Evolutionary conservation across 2,113 vertebrate genomes (phyloP).

Genomic region (Mobula hypostoma): DNA sequence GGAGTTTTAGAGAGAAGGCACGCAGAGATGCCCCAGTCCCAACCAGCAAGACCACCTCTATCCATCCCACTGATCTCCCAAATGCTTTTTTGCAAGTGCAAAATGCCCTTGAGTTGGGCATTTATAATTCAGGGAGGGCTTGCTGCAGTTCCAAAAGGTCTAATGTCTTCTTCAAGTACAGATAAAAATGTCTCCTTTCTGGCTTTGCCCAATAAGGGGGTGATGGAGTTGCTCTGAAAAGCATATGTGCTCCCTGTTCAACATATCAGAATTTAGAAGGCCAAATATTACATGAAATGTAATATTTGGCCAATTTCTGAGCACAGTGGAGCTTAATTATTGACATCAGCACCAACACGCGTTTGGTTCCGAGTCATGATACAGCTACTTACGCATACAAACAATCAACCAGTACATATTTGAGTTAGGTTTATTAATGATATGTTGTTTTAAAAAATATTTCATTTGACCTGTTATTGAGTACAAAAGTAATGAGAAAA

Average conservation of each 20-base stretch:
- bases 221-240: background rate
- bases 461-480: background rate
- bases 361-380: background rate
- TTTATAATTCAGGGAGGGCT: too few relatives aligned
- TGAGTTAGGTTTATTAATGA: background rate
- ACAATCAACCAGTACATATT: background rate
- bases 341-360: background rate
- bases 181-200: background rate
- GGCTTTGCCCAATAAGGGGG: background rate
- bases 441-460: constrained; percentile 2
- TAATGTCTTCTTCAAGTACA: background rate
- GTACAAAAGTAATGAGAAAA: constrained; percentile 7
- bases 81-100: too few relatives aligned
- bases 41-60: too few relatives aligned
- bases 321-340: background rate
- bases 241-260: background rate
- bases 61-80: too few relatives aligned
- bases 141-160: background rate
- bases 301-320: background rate
- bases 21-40: too few relatives aligned
- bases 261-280: background rate
- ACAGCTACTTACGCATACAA: background rate
- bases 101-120: too few relatives aligned
- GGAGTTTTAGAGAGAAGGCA: too few relatives aligned
- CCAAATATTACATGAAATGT: background rate